Conservation (phyloP, 1,140 invertebrate genomes). For the Colletes gigas region DNA sequence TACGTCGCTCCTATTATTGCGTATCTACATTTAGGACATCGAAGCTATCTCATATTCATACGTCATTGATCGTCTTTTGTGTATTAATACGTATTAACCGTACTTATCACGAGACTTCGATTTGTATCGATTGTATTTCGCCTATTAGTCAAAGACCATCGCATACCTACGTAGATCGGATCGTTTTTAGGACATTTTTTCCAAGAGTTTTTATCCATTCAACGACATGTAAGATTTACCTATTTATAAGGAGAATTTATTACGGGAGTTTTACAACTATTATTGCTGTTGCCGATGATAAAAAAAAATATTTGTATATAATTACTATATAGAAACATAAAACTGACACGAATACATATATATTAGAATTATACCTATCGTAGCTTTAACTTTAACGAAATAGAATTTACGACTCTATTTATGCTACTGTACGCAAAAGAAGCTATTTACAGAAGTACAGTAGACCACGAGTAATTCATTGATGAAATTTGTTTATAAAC, state of each 20-base stretch:
- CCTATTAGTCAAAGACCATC: neutral
- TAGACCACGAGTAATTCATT: constrained; percentile 8
- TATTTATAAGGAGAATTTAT: constrained; percentile 55
- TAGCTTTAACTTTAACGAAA: constrained; percentile 34
- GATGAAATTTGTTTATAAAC: constrained; percentile 7
- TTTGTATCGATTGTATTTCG: neutral
- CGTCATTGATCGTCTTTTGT: neutral
- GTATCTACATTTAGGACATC: neutral
- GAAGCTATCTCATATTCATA: constrained; percentile 8
- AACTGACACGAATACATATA: constrained; percentile 27
- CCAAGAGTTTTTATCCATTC: constrained; percentile 51
- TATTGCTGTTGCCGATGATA: constrained; percentile 42
- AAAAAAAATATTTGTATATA: constrained; percentile 57
- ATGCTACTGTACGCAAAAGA: constrained; percentile 1
- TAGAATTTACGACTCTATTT: constrained; percentile 12
- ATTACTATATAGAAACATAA: constrained; percentile 32
- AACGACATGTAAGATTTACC: constrained; percentile 50
- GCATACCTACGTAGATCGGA: neutral
- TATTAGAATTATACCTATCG: constrained; percentile 36
- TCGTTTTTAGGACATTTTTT: constrained; percentile 39
- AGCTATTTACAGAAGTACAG: constrained; percentile 5
- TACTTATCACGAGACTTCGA: neutral
- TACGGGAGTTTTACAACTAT: constrained; percentile 46
- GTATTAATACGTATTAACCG: too few species aligned
- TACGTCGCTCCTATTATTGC: neutral